Evolutionary conservation across 2,797 vertebrate genomes (phyloP), one percentile per base, ranked within the genome.

Genomic region (Molothrus aeneus): DNA sequence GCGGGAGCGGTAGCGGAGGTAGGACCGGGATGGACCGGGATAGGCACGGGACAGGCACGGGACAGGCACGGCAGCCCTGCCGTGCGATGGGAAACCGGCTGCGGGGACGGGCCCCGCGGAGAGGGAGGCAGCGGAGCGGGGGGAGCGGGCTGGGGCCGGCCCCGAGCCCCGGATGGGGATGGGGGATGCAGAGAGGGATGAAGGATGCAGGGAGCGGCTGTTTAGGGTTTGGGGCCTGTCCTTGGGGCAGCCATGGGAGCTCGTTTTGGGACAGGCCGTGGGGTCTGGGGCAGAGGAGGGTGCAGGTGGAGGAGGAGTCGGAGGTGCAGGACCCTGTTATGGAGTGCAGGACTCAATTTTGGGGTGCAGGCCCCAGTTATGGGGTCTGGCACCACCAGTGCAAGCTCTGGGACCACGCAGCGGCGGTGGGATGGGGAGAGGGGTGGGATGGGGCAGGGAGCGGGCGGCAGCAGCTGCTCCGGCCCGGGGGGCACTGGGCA

Each of bases 81-180:
- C 5, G 0, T 3, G 21, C 5, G 4, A 3, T 4, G 3, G 25
- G 15, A 14, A 17, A 3, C 7, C 9, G n/a, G 53, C 70, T 9
- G 22, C 22, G 38, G 50, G 54, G 4, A 4, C 10, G 4, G 13
- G 10, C 11, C 10, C 28, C 4, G 20, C 40, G 40, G 51, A 50
- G 28, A 42, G 20, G 11, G 45, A 29, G 28, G 29, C 15, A 26
- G n/a, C 21, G 31, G 10, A 4, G 2, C 59, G 25, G 2, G 25
- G 43, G 12, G 10, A 47, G 18, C 14, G 51, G 31, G 48, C 29
- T 14, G 34, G 31, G 20, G 11, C n/a, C 53, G 31, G 43, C 42
- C 34, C 48, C 22, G 36, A n/a, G 63, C 43, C 17, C 53, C 26
- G 79, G 72, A 32, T 51, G 51, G 45, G 29, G 54, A 70, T 43